phyloP scores from a whole-genome alignment of 2,113 vertebrate genomes.

The Thalassoma bifasciatum region DNA sequence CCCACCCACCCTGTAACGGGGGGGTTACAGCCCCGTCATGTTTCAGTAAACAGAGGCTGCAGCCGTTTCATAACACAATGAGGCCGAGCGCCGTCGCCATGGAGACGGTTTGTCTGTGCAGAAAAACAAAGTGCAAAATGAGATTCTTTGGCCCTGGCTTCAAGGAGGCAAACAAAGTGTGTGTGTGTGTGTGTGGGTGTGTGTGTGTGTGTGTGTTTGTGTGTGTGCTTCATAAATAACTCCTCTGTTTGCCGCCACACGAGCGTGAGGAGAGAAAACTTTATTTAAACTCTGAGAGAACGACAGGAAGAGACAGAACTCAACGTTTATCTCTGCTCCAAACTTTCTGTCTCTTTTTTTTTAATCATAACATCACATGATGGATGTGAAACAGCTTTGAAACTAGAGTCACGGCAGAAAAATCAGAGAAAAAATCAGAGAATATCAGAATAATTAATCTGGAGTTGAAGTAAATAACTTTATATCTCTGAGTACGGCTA shows the following conservation, averaged over 20 bases:
- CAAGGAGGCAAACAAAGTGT: constrained; percentile 46
- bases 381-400: too few relatives aligned
- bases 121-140: constrained; percentile 59
- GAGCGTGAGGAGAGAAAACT: background rate
- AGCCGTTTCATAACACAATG: constrained; percentile 37
- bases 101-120: constrained; percentile 56
- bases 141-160: constrained; percentile 66
- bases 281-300: background rate
- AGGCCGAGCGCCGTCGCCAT: constrained; percentile 52
- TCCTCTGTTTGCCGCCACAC: background rate
- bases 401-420: too few relatives aligned
- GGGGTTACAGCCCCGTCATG: constrained; percentile 3
- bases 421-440: too few relatives aligned
- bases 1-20: background rate
- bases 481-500: too few relatives aligned
- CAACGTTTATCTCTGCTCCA: too few relatives aligned
- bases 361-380: too few relatives aligned
- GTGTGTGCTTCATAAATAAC: constrained; percentile 15
- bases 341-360: too few relatives aligned
- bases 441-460: too few relatives aligned
- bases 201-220: constrained; percentile 2
- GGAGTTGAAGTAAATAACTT: too few relatives aligned
- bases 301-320: background rate
- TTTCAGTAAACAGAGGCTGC: constrained; percentile 36
- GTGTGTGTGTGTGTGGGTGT: constrained; percentile 4